Evolutionary conservation across 2,888 invertebrate species (phyloP), one percentile per base, ranked within the genome.

Genomic region (Heliothis peltigera): DNA sequence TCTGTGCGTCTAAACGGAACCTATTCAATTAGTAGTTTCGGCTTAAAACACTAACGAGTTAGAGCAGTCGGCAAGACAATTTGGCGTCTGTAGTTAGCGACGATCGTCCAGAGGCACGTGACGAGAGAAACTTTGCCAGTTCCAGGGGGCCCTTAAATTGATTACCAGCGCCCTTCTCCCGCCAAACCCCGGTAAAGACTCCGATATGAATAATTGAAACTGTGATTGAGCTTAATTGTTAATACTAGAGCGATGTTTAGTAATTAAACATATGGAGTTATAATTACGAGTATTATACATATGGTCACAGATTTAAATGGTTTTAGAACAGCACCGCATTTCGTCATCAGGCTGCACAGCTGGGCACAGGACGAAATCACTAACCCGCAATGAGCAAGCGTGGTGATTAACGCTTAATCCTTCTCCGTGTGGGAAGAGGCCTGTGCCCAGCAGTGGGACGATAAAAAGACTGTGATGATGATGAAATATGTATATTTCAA

Each of bases 1-100:
- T 59, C 21, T 58, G 53, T 75, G 70, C 54, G 47, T 63, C 51
- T 59, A 71, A 75, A 75, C 70, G 75, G 73, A 68, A 75, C 62
- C 64, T 74, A 82, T 83, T 80, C 79, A 83, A 84, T 85, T 83
- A 79, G 77, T 79, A 72, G 79, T 81, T 78, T 73, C 67, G 75
- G 76, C 67, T 73, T 60, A 74, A 79, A 82, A 77, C 74, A 76
- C 80, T 84, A 84, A 86, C 80, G 81, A 84, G 75, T 66, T 70
- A 79, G 77, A 71, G 78, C 75, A 70, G 64, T 76, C 76, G 63
- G 71, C 67, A 77, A 81, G 79, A 84, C 75, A 83, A 81, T 82
- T 84, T 84, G 72, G 71, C 60, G 74, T 47, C 61, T 68, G 69
- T 78, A 77, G 80, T 77, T 73, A 77, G 67, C 59, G 77, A 70